Percentiles rank a stretch among this genome's conserved stretches.
phyloP scores from a whole-genome alignment of 2,797 vertebrate genomes.

The Manis crassicaudata region DNA sequence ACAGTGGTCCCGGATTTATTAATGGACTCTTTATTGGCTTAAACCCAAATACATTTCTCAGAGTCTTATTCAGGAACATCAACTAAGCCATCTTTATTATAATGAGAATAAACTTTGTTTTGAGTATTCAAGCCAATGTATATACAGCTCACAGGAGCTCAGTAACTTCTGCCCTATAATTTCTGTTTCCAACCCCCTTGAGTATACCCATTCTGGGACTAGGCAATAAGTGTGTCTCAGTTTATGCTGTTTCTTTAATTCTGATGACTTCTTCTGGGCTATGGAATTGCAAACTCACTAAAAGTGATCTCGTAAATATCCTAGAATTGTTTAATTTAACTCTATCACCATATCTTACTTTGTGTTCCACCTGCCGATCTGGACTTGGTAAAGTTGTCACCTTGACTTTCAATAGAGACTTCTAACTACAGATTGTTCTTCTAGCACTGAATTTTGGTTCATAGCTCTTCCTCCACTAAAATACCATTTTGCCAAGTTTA shows the following conservation, averaged over 20 bases:
- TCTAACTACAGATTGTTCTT: constrained; percentile 31
- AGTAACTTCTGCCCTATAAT: not conserved
- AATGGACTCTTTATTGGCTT: not conserved
- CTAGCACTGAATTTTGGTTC: constrained; percentile 19
- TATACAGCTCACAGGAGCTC: not conserved
- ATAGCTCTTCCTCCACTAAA: constrained; percentile 7
- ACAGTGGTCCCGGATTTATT: not conserved
- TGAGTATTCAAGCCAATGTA: not conserved
- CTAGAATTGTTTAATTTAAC: not conserved
- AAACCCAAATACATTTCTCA: not conserved
- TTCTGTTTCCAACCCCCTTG: not conserved
- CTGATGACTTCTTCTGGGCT: not conserved
- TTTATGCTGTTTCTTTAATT: not conserved
- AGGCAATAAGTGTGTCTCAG: not conserved
- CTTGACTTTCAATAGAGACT: not conserved
- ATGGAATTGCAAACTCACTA: not conserved
- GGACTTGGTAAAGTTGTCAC: not conserved
- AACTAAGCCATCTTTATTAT: not conserved
- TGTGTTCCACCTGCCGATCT: not conserved
- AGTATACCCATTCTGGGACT: not conserved
- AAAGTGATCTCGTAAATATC: not conserved
- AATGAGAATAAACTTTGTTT: not conserved
- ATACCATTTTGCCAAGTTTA: constrained; percentile 33
- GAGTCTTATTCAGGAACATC: not conserved
- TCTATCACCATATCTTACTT: not conserved